These are phyloP conservation scores for Otolemur garnettii DNA, from an alignment of 2,113 vertebrate genomes.

Conservation along the genomic window DNA sequence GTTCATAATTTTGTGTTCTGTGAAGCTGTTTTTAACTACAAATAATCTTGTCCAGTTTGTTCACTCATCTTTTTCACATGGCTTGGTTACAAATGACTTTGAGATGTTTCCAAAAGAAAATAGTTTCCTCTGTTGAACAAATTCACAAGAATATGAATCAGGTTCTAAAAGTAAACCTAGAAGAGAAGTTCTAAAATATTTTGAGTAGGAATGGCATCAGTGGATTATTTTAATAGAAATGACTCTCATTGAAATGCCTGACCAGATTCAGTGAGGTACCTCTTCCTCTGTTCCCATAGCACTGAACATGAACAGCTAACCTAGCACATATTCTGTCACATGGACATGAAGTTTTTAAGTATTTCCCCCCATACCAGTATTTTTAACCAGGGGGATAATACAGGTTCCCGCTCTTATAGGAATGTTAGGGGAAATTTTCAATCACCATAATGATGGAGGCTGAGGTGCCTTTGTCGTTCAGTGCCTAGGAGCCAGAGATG, in stretches of 20 bases:
- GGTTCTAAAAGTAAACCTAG: constrained; percentile 69
- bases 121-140: constrained; percentile 59
- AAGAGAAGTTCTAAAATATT: constrained; percentile 65
- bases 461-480: background rate
- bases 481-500: background rate
- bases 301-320: background rate
- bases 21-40: constrained; percentile 73
- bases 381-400: background rate
- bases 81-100: constrained; percentile 70
- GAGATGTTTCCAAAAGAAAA: constrained; percentile 73
- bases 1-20: constrained; percentile 65
- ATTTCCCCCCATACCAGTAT: background rate
- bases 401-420: background rate
- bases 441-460: background rate
- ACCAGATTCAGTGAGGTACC: background rate
- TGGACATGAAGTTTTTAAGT: background rate
- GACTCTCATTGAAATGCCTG: constrained; percentile 30
- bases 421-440: background rate
- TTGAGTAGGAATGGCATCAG: constrained; percentile 56
- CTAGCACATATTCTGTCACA: background rate
- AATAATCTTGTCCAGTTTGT: constrained; percentile 71
- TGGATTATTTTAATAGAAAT: constrained; percentile 58
- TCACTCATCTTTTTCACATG: constrained; percentile 63
- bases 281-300: background rate
- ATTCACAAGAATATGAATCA: constrained; percentile 73